Evolutionary conservation across 92 coral and sea anemone species (phyloP).

Genomic region (Porites lobata): DNA sequence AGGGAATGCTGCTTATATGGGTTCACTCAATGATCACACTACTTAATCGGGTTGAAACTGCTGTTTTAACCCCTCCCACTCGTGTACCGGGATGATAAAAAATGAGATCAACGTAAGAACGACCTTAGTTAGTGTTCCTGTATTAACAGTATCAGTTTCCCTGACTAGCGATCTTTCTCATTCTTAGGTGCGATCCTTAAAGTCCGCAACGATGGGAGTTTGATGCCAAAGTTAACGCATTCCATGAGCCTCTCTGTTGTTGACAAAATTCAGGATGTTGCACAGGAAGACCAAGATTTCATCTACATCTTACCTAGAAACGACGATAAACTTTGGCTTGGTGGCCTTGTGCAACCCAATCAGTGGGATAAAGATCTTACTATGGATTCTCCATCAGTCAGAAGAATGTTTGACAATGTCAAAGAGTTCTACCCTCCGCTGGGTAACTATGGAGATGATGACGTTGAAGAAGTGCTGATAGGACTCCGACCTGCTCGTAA

Average conservation of each 20-base stretch:
- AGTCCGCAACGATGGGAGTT: constrained; percentile 47
- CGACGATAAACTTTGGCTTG: constrained; percentile 33
- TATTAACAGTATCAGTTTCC: no score
- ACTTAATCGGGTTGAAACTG: no score
- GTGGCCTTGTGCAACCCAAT: constrained; percentile 42
- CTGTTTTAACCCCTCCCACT: no score
- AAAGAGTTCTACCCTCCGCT: constrained; percentile 37
- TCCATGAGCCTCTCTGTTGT: constrained; percentile 1
- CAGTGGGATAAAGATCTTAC: constrained; percentile 34
- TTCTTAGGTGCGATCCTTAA: constrained; percentile 23
- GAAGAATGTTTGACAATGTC: constrained; percentile 33
- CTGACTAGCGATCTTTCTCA: not conserved
- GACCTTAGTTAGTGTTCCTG: no score
- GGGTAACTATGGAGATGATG: constrained; percentile 30
- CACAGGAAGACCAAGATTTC: constrained; percentile 16
- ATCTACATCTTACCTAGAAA: constrained; percentile 33
- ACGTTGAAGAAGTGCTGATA: constrained; percentile 24
- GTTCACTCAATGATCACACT: no score
- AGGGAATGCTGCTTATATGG: no score
- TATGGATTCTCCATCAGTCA: constrained; percentile 30
- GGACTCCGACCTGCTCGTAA: constrained; percentile 56
- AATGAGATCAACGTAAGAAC: no score
- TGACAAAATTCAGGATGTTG: not conserved
- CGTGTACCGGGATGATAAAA: no score
- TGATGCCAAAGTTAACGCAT: constrained; percentile 34